Conservation (phyloP, 2,113 vertebrate species). For the Takifugu flavidus region DNA sequence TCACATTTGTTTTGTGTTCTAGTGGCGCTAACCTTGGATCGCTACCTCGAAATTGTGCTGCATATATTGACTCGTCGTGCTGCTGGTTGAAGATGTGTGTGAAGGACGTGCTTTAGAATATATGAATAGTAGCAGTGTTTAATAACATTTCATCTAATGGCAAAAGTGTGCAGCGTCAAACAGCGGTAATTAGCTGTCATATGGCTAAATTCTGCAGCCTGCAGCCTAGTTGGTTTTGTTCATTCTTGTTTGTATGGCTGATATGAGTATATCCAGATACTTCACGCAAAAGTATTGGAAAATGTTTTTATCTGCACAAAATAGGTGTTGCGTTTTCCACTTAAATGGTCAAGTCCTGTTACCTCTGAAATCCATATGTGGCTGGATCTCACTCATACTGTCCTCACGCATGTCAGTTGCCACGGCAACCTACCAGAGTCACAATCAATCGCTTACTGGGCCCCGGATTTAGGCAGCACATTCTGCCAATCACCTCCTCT, state of each 20-base stretch:
- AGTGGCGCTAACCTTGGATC: not conserved
- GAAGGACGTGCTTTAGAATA: conserved; percentile 17
- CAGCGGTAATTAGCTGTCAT: no score
- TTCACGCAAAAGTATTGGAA: no score
- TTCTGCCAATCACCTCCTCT: conserved; percentile 58
- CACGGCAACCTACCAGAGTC: conserved; percentile 64
- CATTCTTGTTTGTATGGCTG: no score
- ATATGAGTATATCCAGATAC: no score
- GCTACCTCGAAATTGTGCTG: not conserved
- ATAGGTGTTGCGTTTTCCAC: conserved; percentile 1
- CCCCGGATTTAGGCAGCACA: conserved; percentile 34
- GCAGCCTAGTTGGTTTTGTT: no score
- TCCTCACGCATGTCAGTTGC: conserved; percentile 53
- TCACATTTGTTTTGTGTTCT: not conserved
- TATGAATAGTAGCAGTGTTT: no score
- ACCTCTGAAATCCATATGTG: conserved; percentile 31
- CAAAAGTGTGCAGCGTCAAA: no score
- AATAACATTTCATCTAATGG: no score
- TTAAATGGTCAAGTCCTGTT: conserved; percentile 18
- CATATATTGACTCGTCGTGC: not conserved
- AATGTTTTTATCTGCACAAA: no score
- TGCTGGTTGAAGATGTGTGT: not conserved
- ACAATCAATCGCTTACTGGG: conserved; percentile 60
- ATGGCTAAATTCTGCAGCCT: no score
- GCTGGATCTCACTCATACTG: conserved; percentile 19